phyloP scores from a whole-genome alignment of 2,888 invertebrate genomes.

The Agapostemon virescens region DNA sequence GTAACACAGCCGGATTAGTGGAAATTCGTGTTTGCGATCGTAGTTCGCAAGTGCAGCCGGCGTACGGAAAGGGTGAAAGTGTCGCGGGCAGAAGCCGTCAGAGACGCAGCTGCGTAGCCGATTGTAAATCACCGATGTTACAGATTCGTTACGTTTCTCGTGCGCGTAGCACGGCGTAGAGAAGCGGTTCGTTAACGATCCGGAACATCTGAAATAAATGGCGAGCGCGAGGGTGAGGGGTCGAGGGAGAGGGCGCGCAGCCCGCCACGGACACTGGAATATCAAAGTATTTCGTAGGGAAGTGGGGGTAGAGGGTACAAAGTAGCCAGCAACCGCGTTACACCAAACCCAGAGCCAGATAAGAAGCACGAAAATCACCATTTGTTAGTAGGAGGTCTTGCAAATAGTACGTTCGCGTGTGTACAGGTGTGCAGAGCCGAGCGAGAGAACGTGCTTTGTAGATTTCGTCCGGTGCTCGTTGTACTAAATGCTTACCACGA shows the following conservation, averaged over 20 bases:
- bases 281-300: slow-evolving; percentile 43
- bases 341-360: slow-evolving; percentile 79
- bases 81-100: slow-evolving; percentile 21
- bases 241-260: too few species aligned
- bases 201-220: slow-evolving; percentile 68
- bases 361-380: slow-evolving; percentile 74
- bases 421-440: slow-evolving; percentile 62
- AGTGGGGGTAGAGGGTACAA: slow-evolving; percentile 67
- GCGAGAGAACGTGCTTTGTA: slow-evolving; percentile 52
- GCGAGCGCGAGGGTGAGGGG: slow-evolving; percentile 17
- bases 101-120: slow-evolving; percentile 41
- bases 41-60: not conserved
- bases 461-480: slow-evolving; percentile 6
- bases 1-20: not conserved
- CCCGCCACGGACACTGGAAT: slow-evolving; percentile 34
- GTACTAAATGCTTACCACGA: slow-evolving; percentile 17
- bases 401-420: slow-evolving; percentile 69
- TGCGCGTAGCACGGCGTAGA: slow-evolving; percentile 33
- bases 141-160: slow-evolving; percentile 56
- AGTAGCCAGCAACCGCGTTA: slow-evolving; percentile 80
- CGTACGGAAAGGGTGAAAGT: slow-evolving; percentile 9
- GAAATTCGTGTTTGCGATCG: not conserved
- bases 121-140: slow-evolving; percentile 58
- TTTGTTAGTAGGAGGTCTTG: slow-evolving; percentile 74
- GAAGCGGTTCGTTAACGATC: slow-evolving; percentile 59